These are phyloP conservation scores for Anabacerthia variegaticeps DNA, from an alignment of 2,797 vertebrate genomes.

Conservation along the genomic window DNA sequence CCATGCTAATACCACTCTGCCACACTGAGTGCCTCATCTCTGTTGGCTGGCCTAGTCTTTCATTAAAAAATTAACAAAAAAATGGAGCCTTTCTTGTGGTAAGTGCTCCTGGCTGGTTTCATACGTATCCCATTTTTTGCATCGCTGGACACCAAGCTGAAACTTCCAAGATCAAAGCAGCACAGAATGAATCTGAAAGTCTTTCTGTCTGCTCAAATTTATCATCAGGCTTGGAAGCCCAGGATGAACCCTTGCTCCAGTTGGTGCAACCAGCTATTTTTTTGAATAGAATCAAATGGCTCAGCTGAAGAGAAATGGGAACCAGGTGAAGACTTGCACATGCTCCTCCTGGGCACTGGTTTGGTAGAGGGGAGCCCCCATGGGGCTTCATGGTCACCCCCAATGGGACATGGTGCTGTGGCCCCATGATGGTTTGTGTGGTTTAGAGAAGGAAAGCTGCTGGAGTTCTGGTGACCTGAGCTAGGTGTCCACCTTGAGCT, in stretches of 20 bases:
- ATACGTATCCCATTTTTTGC: neutral
- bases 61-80: neutral
- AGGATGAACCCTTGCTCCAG: neutral
- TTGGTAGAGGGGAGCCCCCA: accelerated
- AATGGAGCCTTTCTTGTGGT: neutral
- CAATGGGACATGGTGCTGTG: neutral
- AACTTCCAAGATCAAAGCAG: constrained; percentile 22
- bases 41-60: neutral
- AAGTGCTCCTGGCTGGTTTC: neutral
- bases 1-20: neutral
- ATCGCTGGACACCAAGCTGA: neutral
- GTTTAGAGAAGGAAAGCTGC: neutral
- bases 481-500: constrained; percentile 58
- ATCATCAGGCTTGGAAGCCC: neutral
- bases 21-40: neutral
- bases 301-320: neutral
- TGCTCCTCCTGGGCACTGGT: neutral
- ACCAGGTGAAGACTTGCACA: neutral
- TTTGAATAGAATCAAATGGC: neutral
- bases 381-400: neutral
- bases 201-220: neutral
- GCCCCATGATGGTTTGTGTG: neutral
- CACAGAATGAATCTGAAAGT: neutral
- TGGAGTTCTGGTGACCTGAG: constrained; percentile 26
- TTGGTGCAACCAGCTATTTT: neutral